Evolutionary conservation across 2,888 invertebrate genomes (phyloP).

Genomic region (Elysia crispata): DNA sequence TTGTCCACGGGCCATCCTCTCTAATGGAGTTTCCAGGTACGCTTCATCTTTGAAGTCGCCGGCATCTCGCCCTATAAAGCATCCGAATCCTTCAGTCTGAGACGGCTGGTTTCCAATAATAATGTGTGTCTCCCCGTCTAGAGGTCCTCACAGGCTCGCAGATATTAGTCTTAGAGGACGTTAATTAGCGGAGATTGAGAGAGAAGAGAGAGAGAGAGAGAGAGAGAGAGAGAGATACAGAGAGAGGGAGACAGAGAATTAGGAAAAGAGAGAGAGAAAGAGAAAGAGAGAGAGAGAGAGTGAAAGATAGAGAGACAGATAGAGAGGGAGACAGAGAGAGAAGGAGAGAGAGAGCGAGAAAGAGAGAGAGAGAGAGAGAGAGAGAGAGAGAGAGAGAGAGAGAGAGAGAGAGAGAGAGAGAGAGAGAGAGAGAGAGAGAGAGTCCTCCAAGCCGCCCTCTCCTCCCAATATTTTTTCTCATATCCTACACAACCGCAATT

Average conservation of each 20-base stretch:
- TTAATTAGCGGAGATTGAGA: neutral
- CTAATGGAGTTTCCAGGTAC: no score
- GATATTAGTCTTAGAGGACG: neutral
- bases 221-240: neutral
- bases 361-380: constrained; percentile 16
- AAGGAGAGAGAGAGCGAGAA: no score
- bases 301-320: neutral
- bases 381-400: constrained; percentile 19
- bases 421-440: constrained; percentile 4
- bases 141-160: neutral
- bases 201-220: neutral
- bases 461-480: neutral
- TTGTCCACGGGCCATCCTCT: no score
- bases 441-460: neutral
- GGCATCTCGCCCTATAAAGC: no score
- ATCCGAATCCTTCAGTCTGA: no score
- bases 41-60: no score
- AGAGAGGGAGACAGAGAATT: constrained; percentile 11
- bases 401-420: constrained; percentile 19
- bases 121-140: neutral
- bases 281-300: constrained; percentile 16
- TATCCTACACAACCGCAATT: no score
- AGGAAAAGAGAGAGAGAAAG: constrained; percentile 15
- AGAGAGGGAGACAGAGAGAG: neutral
- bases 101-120: neutral